Base-by-base conservation (phyloP, 2,888 invertebrate species). In the Torymus auratus region DNA sequence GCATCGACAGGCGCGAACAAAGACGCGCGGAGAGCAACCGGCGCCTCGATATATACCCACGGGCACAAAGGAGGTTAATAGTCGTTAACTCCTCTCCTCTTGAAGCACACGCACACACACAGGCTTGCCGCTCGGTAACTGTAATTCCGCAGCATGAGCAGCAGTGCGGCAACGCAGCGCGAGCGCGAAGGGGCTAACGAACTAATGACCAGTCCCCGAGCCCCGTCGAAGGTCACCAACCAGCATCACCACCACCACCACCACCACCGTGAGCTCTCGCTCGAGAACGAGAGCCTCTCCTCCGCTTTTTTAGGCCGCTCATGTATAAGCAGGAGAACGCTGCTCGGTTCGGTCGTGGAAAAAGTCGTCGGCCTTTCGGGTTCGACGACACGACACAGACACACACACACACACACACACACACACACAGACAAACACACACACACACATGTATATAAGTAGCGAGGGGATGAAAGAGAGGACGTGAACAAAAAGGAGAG, bases 301-400 rank as follows among this genome's bases (percentile, higher is more conserved):
- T 55, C 17, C 13, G 0, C 52, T 60, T 67, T 67, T 71, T 73
- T 73, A 28, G 53, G 52, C 4, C 15, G 61, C 0, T 28, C 28
- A 28, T 28, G 7, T 28, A 28, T 28, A 28, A 28, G 14, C 17
- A 20, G n/a, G 28, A 4, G 5, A 55, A 0, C 28, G 23, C 13
- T 14, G 15, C n/a, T 67, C 50, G 20, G 10, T 14, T 15, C n/a
- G 15, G 14, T 2, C 17, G 11, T 11, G 67, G 76, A 82, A 82
- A 81, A 85, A 83, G 82, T 78, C 73, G 83, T 81, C 83, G 84
- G 84, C 82, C 84, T 85, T 84, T 85, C 64, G 82, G 80, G 85
- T 84, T 85, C 83, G 82, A 83, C 79, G 83, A 80, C 83, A 83
- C 82, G 67, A 67, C 13, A 61, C 28, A 1, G 4, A 28, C 28